Evolutionary conservation across 1,140 invertebrate species (phyloP), one percentile per base, ranked within the genome.

Genomic region (Oppia nitens): DNA sequence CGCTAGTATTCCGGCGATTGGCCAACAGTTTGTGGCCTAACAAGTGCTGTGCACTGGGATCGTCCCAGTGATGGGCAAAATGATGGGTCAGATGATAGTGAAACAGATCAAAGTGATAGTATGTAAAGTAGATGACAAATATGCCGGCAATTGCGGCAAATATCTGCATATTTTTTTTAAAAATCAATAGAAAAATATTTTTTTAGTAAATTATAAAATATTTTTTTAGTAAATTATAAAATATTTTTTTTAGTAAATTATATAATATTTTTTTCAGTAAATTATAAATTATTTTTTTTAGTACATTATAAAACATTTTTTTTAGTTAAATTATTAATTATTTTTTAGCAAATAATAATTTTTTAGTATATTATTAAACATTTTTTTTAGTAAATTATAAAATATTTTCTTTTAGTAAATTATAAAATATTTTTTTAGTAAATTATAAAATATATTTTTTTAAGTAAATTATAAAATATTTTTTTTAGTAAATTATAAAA

Each of bases 21-120:
- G 76, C 68, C 6, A 79, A 66, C 62, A 75, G 75, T 64, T 75
- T 70, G 59, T 78, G 75, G 48, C 71, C 77, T 21, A 78, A 65
- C 25, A 73, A 69, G 63, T 79, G 76, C 56, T 79, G 77, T 3
- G 77, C 76, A 47, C 72, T 66, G 11, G 70, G 55, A 66, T 76
- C 74, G 2, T 77, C 77, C 4, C 77, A 64, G 32, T 58, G 51
- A 59, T 74, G 69, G 3, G 76, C 77, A 64, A 77, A 77, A 3
- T 69, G 69, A 55, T 74, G 71, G 24, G 71, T 71, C 1, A 76
- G 66, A 64, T 78, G 72, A 62, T 73, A 76, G 65, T 78, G 76
- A 11, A 78, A 68, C 53, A 75, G 69, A 32, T 78, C 77, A 63
- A 76, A 74, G 64, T 76, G 71, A 64, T 69, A 77, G 64, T 73